phyloP scores from a whole-genome alignment of 2,888 invertebrate species.

The Lutraria lutraria region DNA sequence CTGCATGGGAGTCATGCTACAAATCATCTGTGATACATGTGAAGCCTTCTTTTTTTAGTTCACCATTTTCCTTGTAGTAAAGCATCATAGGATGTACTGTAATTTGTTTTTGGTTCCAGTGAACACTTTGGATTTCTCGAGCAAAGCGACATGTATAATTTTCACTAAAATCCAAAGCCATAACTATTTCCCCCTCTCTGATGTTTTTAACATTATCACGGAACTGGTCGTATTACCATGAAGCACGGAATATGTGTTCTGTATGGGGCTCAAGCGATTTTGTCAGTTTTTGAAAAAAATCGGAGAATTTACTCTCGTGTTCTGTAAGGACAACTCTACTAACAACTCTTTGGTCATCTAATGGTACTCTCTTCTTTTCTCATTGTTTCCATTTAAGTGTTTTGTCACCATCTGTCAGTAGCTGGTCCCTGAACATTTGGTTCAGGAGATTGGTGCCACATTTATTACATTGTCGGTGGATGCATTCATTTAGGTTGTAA shows the following conservation, averaged over 20 bases:
- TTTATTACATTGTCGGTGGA: conserved; percentile 31
- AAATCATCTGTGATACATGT: conserved; percentile 41
- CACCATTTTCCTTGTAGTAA: conserved; percentile 11
- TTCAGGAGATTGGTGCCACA: conserved; percentile 34
- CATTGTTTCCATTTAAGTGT: conserved; percentile 16
- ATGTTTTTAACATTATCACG: conserved; percentile 39
- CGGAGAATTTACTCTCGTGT: not conserved
- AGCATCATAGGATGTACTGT: conserved; percentile 42
- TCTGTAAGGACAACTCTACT: conserved; percentile 28
- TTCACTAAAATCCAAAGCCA: conserved; percentile 51
- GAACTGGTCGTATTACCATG: conserved; percentile 47
- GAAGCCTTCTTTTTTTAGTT: conserved; percentile 19
- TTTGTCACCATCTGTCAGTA: not conserved
- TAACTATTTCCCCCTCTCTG: conserved; percentile 35
- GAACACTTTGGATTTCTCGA: conserved; percentile 45
- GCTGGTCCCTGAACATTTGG: not conserved
- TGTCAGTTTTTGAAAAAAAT: conserved; percentile 16
- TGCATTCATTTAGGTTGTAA: conserved; percentile 7
- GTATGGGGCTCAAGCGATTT: conserved; percentile 31
- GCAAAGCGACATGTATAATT: conserved; percentile 45
- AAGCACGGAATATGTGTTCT: conserved; percentile 40
- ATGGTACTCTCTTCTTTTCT: conserved; percentile 25
- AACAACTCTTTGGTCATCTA: conserved; percentile 33
- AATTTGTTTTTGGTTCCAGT: conserved; percentile 53
- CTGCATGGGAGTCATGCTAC: conserved; percentile 37